Base-by-base conservation (phyloP, 2,888 invertebrate genomes). In the Tillus elongatus region DNA sequence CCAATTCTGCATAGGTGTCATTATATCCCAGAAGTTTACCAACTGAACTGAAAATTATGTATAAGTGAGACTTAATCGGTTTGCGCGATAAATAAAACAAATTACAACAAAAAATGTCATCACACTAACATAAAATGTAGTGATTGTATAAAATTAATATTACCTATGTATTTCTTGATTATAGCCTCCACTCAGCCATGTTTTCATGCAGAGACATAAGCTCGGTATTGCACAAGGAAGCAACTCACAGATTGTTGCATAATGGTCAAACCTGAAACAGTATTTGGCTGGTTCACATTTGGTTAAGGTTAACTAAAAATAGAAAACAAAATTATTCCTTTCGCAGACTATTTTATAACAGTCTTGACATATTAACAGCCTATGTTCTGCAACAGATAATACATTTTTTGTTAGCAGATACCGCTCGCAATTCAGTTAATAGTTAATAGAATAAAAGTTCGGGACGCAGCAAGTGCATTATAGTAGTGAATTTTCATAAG, bases 221-320 rank as follows among this genome's bases (percentile, higher is more conserved):
- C 76, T 74, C 1, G 79, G 80, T 51, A 82, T 54, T 0, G 77
- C 66, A 1, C 72, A 70, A 0, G 82, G 81, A 41, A 82, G 54
- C 33, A 82, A 54, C 55, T 83, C 82, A 46, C 82, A 82, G 35
- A 82, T 58, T 0, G 80, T 75, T 1, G 81, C 80, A 58, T 77
- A 83, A 55, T 83, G 83, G 56, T 82, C 82, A 50, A 75, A 83
- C 46, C 82, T 79, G 50, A 42, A 40, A 49, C n/a, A n/a, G n/a
- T n/a, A n/a, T n/a, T n/a, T n/a, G n/a, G n/a, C n/a, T n/a, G n/a
- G n/a, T n/a, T n/a, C n/a, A 40, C 19, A 4, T 35, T 15, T 36
- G 15, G 10, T 36, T 10, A n/a, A 13, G 14, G n/a, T n/a, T n/a
- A n/a, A n/a, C n/a, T n/a, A n/a, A n/a, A n/a, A n/a, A n/a, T n/a